Percentiles rank a stretch among this genome's conserved stretches.
phyloP scores from a whole-genome alignment of 2,113 vertebrate genomes.

The Indicator indicator region DNA sequence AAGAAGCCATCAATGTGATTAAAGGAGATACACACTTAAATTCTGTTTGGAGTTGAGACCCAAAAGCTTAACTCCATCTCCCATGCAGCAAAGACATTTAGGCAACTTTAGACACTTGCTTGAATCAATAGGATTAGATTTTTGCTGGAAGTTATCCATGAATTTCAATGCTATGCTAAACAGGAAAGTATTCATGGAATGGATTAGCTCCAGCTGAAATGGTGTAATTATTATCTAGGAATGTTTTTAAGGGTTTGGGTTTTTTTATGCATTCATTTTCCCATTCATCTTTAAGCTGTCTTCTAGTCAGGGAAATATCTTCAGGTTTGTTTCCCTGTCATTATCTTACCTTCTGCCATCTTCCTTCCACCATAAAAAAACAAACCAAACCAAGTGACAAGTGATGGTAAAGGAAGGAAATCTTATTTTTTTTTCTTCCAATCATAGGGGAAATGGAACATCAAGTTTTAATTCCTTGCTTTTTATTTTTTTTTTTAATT shows the following conservation, averaged over 20 bases:
- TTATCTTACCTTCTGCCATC: not conserved
- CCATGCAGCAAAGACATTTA: constrained; percentile 1
- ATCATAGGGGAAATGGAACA: not conserved
- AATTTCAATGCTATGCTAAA: constrained; percentile 43
- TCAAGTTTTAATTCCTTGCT: not conserved
- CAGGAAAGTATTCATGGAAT: not conserved
- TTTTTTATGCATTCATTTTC: not conserved
- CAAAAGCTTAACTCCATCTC: constrained; percentile 16
- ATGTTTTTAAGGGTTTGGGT: not conserved
- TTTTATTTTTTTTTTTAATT: not conserved
- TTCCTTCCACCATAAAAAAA: not conserved
- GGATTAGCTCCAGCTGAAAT: not conserved
- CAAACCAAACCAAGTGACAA: too few species aligned
- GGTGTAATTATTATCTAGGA: not conserved
- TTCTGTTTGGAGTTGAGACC: constrained; percentile 42
- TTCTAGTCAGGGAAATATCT: not conserved
- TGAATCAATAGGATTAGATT: constrained; percentile 52
- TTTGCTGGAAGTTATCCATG: constrained; percentile 25
- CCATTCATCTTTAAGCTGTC: not conserved
- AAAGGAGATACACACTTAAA: constrained; percentile 28
- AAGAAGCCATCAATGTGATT: constrained; percentile 44
- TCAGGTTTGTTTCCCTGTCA: not conserved
- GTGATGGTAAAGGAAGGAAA: not conserved
- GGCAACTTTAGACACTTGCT: not conserved
- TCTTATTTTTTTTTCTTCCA: not conserved